Conservation (phyloP, 2,797 vertebrate species). For the Hemitrygon akajei region DNA sequence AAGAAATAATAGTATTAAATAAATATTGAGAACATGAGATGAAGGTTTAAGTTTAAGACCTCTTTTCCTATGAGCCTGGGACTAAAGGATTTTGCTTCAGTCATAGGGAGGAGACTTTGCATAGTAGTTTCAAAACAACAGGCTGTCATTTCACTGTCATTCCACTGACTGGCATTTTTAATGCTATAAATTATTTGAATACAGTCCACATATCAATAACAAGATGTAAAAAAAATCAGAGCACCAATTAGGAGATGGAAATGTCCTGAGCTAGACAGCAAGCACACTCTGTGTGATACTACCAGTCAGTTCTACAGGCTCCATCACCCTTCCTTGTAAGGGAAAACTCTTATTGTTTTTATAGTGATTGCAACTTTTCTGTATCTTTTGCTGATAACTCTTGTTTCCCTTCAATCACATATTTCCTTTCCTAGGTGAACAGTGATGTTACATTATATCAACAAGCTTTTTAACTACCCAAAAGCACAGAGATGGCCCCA, state of each 20-base stretch:
- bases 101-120: neutral
- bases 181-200: neutral
- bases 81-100: neutral
- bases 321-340: too few species aligned
- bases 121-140: neutral
- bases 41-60: too few species aligned
- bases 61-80: too few species aligned
- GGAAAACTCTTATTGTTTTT: neutral
- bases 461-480: neutral
- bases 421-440: neutral
- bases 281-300: neutral
- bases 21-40: too few species aligned
- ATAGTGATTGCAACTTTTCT: neutral
- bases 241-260: neutral
- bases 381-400: neutral
- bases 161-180: neutral
- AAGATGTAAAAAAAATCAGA: neutral
- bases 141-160: neutral
- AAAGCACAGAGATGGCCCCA: neutral
- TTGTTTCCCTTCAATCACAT: neutral
- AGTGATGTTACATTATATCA: neutral
- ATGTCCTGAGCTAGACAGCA: neutral
- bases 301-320: too few species aligned
- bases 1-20: too few species aligned
- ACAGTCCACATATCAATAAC: neutral